Evolutionary conservation across 1,140 invertebrate species (phyloP), one percentile per base, ranked within the genome.

Genomic region (Phymastichus coffea): DNA sequence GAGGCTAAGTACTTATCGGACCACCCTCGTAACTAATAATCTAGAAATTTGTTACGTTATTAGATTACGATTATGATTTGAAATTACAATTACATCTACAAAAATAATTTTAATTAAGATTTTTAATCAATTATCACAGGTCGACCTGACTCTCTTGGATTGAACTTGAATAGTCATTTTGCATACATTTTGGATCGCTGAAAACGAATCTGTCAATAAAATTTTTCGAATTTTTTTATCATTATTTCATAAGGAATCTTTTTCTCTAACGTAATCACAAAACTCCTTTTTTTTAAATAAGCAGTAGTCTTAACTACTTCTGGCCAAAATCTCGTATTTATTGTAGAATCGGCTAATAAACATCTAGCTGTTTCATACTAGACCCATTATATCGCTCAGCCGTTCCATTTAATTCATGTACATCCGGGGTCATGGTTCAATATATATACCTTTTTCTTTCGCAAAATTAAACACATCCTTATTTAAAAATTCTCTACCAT

Each of bases 401-500:
- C 17, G 23, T 35, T 23, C 54, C 43, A 17, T 57, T 57, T 35
- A 28, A 35, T 22, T 57, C 40, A 15, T 43, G 63, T 12, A 63
- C 47, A 54, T 65, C 63, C 2, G 57, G 57, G 57, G 57, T 46
- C 51, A 65, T n/a, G 57, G 17, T 37, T 25, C 38, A 30, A 57
- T 19, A 47, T 43, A 26, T 41, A 68, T 66, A 10, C 63, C 59
- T 41, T 64, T 61, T 38, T 63, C 46, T 53, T 54, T 51, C 14
- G 46, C 26, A 3, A 65, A 53, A 23, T 57, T 15, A 57, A 49
- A 63, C 25, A 65, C 33, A 15, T 59, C 49, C 26, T 26, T 30
- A 41, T 67, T 65, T 2, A 67, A 2, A 61, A 60, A 64, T 26
- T 65, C 63, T 55, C 47, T 61, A 2, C 58, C 63, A 43, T 65